Base-by-base conservation (phyloP, 2,888 invertebrate genomes). In the Caenorhabditis becei region DNA sequence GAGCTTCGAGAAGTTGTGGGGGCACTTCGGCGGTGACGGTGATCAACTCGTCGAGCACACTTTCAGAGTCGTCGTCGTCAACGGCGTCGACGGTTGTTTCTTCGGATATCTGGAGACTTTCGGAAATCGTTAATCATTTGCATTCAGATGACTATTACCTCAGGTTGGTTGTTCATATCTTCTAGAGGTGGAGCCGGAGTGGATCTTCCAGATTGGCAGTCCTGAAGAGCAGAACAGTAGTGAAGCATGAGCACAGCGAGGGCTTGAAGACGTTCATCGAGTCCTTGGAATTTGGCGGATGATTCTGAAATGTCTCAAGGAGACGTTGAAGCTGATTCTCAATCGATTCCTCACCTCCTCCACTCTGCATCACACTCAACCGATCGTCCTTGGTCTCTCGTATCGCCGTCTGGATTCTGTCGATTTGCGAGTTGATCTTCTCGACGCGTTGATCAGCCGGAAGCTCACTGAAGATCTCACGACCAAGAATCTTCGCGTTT, bases 241-340 rank as follows among this genome's bases (percentile, higher is more conserved):
- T 97, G 96, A 85, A 97, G 93, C 95, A 97, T 95, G 84, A 97
- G 94, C 66, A 97, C 95, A 62, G 96, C 96, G 82, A 97, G 93
- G 0, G 96, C 96, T 92, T 91, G 88, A 8, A 96, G 95, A 89
- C 96, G 94, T 84, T 95, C 94, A 91, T 97, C 96, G 53, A 95
- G 94, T 90, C 94, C 94, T 85, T 92, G 92, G 35, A 93, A 92
- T 32, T 92, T 82, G 18, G 74, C 65, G 4, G 87, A 82, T 24
- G 91, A 61, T 89, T 88, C 14, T 90, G 80, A 61, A 71, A 61
- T 24, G 8, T 66, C 53, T 66, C 49, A 1, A 47, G 10, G 23
- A 41, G 24, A n/a, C n/a, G n/a, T n/a, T n/a, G n/a, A n/a, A n/a
- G n/a, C n/a, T n/a, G n/a, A n/a, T n/a, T n/a, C 20, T 37, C 35